Conservation (phyloP, 2,888 invertebrate species). For the Calameuta idolon region DNA sequence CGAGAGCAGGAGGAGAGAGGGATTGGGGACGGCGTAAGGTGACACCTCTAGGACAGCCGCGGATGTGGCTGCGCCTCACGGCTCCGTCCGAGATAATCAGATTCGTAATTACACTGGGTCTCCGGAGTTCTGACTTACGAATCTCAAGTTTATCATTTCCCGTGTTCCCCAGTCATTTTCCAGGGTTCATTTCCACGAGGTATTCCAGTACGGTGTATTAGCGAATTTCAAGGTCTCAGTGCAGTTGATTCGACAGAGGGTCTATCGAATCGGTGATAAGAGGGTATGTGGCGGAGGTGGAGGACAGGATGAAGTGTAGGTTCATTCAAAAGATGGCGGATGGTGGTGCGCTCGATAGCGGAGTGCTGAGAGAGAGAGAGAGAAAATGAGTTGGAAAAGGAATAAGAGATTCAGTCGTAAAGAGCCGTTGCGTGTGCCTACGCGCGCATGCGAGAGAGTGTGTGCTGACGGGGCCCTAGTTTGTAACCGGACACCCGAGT, state of each 20-base stretch:
- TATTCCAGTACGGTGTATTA: no score
- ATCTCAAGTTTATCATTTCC: no score
- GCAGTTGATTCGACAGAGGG: no score
- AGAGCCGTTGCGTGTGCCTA: conserved; percentile 21
- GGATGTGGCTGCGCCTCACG: conserved; percentile 55
- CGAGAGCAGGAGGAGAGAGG: conserved; percentile 38
- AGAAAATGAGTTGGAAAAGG: conserved; percentile 21
- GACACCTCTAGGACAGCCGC: conserved; percentile 56
- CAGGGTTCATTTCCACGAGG: no score
- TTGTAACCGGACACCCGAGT: conserved; percentile 60
- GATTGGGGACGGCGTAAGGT: conserved; percentile 53
- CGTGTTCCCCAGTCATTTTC: no score
- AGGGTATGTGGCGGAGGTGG: no score
- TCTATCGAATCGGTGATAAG: no score
- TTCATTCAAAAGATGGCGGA: no score
- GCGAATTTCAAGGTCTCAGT: no score
- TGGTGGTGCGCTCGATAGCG: no score
- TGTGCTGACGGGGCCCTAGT: conserved; percentile 43
- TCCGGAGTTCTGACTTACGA: no score
- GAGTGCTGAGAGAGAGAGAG: conserved; percentile 2
- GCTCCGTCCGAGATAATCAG: conserved; percentile 59
- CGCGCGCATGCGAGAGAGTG: conserved; percentile 45
- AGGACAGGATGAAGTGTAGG: no score
- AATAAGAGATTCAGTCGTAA: conserved; percentile 21
- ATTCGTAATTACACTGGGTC: conserved; percentile 51